Base-by-base conservation (phyloP, 2,888 invertebrate species). In the Polydrusus pterygomalis region DNA sequence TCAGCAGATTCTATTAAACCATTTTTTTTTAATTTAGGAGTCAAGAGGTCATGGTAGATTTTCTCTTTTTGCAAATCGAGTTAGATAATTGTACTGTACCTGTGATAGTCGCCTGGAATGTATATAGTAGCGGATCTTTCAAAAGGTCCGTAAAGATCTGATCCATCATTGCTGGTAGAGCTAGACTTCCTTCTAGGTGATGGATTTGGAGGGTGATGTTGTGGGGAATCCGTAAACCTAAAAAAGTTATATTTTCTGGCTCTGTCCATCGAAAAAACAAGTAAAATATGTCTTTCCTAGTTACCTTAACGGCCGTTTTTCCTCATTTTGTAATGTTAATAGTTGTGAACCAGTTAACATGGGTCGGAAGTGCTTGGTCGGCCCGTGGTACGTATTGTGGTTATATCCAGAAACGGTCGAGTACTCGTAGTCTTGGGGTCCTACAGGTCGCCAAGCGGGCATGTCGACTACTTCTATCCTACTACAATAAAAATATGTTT, bases 321-420 rank as follows among this genome's bases (percentile, higher is more conserved):
- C 91, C 67, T 90, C 90, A 17, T 89, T 85, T 82, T 90, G 90
- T 9, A 90, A 84, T 60, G 81, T 84, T 69, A 89, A 84, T 30
- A 89, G 82, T 80, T 91, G 90, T 0, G 89, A 89, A 2, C 89
- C 90, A 0, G 91, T 89, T 80, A 92, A 88, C 75, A 91, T 89
- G 5, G 93, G 91, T 8, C 95, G 90, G 83, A 92, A 91, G 84
- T 95, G 95, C 77, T 93, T 89, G 7, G 94, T 91, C 56, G 95
- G 95, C 0, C 96, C 97, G 87, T 97, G 97, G 89, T 96, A 97
- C 1, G 97, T 97, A 88, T 97, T 95, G 86, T 96, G 96, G 49
- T 92, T 91, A 86, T 92, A 94, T 70, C 89, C 89, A 54, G 89
- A 89, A 25, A 89, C 88, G 25, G 89, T 89, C 1, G 89, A 87